Conservation (phyloP, 2,888 invertebrate genomes). For the Melanostoma mellinum region DNA sequence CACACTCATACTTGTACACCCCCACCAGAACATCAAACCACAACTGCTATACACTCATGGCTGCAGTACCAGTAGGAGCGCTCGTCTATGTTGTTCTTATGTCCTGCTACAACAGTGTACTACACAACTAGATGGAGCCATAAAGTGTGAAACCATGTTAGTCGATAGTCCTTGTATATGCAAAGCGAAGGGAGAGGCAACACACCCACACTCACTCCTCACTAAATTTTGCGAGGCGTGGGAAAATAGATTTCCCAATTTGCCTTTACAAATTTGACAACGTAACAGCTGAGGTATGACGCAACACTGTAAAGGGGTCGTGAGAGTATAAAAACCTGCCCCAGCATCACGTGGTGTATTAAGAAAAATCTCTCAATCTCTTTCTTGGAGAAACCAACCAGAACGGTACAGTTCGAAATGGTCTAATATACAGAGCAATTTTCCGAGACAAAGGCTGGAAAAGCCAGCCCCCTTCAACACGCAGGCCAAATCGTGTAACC, state of each 20-base stretch:
- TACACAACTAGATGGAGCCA: constrained; percentile 59
- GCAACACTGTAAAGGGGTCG: constrained; percentile 78
- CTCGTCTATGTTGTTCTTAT: constrained; percentile 1
- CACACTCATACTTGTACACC: constrained; percentile 18
- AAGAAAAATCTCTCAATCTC: constrained; percentile 7
- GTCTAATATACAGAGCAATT: constrained; percentile 36
- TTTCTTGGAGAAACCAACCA: constrained; percentile 1
- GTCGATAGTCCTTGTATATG: constrained; percentile 53
- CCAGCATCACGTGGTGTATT: constrained; percentile 73
- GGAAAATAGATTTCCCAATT: constrained; percentile 48
- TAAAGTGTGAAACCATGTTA: constrained; percentile 67
- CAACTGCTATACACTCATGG: constrained; percentile 19
- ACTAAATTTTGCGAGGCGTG: constrained; percentile 46
- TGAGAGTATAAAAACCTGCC: constrained; percentile 40
- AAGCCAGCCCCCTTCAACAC: constrained; percentile 25
- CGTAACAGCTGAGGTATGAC: constrained; percentile 82
- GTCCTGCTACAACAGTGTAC: constrained; percentile 19
- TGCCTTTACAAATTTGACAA: constrained; percentile 57
- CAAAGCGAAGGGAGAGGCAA: neutral
- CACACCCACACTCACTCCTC: neutral
- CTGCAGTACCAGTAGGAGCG: constrained; percentile 15
- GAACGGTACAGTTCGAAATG: constrained; percentile 25
- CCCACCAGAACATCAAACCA: neutral
- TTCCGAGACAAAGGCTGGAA: constrained; percentile 65
- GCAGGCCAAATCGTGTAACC: constrained; percentile 49